A percentile compares a stretch with the other conserved stretches of the same genome.
phyloP scores from a whole-genome alignment of 2,113 vertebrate species.

The Chelonoidis abingdonii region DNA sequence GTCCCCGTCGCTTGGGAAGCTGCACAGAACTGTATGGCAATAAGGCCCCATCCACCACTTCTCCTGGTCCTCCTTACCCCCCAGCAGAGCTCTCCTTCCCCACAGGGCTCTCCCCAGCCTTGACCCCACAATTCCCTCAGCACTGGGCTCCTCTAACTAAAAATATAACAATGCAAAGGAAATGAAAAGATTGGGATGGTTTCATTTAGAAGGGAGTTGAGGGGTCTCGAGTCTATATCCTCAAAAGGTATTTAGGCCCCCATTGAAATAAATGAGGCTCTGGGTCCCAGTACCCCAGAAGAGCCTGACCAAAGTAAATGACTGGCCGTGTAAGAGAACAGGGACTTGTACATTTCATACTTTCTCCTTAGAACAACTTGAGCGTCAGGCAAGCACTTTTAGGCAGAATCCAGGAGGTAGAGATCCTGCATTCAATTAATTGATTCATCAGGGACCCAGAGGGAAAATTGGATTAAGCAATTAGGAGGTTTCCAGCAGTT shows the following conservation, averaged over 20 bases:
- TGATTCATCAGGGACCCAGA: conserved; percentile 44
- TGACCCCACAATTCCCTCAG: no score
- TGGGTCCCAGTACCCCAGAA: no score
- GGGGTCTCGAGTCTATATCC: neutral
- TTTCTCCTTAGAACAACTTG: neutral
- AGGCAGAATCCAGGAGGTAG: conserved; percentile 46
- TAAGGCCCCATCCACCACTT: neutral
- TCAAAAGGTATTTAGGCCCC: no score
- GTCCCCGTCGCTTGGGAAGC: neutral
- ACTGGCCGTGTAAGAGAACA: neutral
- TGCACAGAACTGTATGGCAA: neutral
- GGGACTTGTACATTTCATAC: conserved; percentile 6
- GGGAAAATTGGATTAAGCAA: conserved; percentile 62
- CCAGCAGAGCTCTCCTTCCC: no score
- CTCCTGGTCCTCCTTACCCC: neutral
- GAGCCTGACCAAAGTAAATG: no score
- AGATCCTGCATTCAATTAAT: conserved; percentile 61
- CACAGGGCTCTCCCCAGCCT: no score
- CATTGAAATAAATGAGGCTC: no score
- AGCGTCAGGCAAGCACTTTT: conserved; percentile 26
- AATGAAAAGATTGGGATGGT: neutral
- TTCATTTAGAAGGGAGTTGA: neutral
- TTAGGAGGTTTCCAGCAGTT: conserved; percentile 37
- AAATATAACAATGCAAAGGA: neutral
- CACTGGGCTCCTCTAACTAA: neutral